Base-by-base conservation (phyloP, 2,797 vertebrate species). In the Hydrolagus colliei region DNA sequence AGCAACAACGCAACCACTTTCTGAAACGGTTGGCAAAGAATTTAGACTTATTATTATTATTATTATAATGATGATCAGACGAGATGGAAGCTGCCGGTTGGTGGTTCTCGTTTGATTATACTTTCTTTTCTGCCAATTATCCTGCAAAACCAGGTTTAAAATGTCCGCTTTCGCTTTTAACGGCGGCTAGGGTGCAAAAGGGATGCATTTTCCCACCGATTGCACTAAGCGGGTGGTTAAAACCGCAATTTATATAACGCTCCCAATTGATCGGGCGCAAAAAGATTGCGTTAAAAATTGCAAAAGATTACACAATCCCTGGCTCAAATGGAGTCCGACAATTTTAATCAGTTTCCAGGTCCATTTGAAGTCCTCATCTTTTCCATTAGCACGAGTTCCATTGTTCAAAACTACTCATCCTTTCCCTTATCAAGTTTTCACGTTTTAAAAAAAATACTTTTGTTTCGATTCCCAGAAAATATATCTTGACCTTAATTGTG, bases 81-180 rank as follows among this genome's bases (percentile, higher is more conserved):
- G 61, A n/a, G n/a, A 62, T 59, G 59, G 62, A 27, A 62, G 77
- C 13, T n/a, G 22, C 20, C 20, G 14, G n/a, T 13, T 27, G 63
- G 27, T 65, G 65, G 77, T n/a, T 52, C 61, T 22, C 77, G 27
- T 79, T 79, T 63, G 77, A 65, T 79, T 27, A 27, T 27, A 27
- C 27, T 79, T 79, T 6, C n/a, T 27, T 63, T 79, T 10, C 61
- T 65, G 59, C 65, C 77, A 79, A 79, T 79, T 79, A 79, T 79
- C 61, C 77, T 79, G 20, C 77, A 65, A 16, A 11, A 27, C 61
- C 77, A 65, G 59, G 22, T 11, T 79, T 79, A 79, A 32, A 32
- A 32, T 32, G 61, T 79, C 27, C 7, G n/a, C 62, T 79, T 79
- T 65, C 20, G 59, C 77, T 32, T 12, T n/a, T 79, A 79, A 79